Evolutionary conservation across 1,140 invertebrate species (phyloP).

Genomic region (Oppia nitens): DNA sequence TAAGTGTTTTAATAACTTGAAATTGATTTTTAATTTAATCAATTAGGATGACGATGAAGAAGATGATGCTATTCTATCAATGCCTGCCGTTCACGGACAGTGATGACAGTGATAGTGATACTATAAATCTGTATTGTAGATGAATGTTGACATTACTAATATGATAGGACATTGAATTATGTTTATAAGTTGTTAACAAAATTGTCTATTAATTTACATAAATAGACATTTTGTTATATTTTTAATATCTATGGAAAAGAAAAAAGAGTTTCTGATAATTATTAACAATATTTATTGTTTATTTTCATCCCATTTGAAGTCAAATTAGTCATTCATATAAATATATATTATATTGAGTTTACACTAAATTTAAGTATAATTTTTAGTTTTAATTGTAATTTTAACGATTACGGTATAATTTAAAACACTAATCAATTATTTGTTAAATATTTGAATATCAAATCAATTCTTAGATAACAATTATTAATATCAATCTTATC

Average conservation of each 20-base stretch:
- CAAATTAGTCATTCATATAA: neutral
- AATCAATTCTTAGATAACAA: neutral
- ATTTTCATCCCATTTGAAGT: neutral
- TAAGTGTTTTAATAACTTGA: neutral
- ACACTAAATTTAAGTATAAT: neutral
- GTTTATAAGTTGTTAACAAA: too few species aligned
- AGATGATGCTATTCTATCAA: slow-evolving; percentile 18
- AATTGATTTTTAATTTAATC: neutral
- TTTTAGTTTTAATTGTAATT: neutral
- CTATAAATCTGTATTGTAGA: too few species aligned
- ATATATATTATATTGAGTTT: neutral
- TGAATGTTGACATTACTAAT: too few species aligned
- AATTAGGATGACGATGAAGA: slow-evolving; percentile 12
- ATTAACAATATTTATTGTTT: neutral
- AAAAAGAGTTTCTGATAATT: neutral
- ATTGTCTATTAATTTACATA: too few species aligned
- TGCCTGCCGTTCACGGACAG: slow-evolving; percentile 16
- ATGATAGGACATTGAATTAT: too few species aligned
- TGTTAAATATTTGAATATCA: neutral
- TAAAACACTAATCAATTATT: neutral
- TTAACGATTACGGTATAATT: neutral
- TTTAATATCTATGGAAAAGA: neutral
- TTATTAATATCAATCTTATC: neutral
- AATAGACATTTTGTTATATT: neutral
- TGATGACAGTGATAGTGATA: too few species aligned